Conservation (phyloP, 2,888 invertebrate genomes). For the Ligdia adustata region DNA sequence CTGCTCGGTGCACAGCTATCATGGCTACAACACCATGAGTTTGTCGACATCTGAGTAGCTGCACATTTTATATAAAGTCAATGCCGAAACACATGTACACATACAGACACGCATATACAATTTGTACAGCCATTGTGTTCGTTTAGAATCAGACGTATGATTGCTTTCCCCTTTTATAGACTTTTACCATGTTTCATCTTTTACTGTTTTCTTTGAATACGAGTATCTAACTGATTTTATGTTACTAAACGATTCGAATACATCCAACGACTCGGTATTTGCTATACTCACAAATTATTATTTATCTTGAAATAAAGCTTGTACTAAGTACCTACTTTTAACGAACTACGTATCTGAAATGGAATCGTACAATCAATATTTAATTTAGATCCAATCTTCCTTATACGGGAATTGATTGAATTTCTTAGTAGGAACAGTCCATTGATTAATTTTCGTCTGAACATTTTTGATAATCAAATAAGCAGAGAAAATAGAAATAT, state of each 20-base stretch:
- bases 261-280: constrained; percentile 12
- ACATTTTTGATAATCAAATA: constrained; percentile 9
- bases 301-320: constrained; percentile 12
- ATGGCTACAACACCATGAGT: neutral
- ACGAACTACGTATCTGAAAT: constrained; percentile 27
- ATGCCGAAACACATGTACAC: constrained; percentile 24
- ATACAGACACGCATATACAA: constrained; percentile 48
- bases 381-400: constrained; percentile 32
- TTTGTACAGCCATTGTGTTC: constrained; percentile 58
- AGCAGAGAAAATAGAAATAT: constrained; percentile 6
- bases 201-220: constrained; percentile 34
- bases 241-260: constrained; percentile 4
- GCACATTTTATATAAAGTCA: constrained; percentile 16
- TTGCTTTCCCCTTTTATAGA: constrained; percentile 59
- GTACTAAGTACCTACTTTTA: constrained; percentile 17
- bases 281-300: neutral
- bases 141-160: constrained; percentile 66
- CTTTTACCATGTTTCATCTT: constrained; percentile 45
- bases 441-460: constrained; percentile 14
- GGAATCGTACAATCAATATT: constrained; percentile 31
- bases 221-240: constrained; percentile 24
- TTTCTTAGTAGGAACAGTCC: constrained; percentile 15
- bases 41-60: constrained; percentile 16
- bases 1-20: neutral
- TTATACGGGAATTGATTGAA: constrained; percentile 24